These are phyloP conservation scores for Crotalus adamanteus DNA, from an alignment of 2,797 vertebrate species.

Conservation along the genomic window DNA sequence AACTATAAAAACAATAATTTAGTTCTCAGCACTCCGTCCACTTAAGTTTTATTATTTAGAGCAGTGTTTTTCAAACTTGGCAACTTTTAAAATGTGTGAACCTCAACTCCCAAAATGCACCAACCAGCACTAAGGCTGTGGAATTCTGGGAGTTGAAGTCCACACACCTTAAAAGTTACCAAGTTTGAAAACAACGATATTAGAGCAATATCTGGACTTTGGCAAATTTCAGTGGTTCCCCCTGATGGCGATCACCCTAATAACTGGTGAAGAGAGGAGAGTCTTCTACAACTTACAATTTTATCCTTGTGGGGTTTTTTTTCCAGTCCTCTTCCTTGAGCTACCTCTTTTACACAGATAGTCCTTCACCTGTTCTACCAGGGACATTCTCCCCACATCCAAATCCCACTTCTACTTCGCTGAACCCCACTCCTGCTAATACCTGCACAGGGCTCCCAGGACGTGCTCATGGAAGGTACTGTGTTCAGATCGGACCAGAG, in stretches of 20 bases:
- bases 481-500: constrained; percentile 80
- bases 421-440: constrained; percentile 25
- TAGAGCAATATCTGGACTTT: background rate
- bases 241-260: background rate
- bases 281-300: background rate
- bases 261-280: background rate
- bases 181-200: background rate
- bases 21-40: background rate
- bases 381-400: background rate
- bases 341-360: background rate
- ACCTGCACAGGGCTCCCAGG: constrained; percentile 88
- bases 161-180: background rate
- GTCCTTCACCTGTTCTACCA: no score
- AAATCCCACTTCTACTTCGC: background rate
- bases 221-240: background rate
- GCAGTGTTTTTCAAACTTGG: background rate
- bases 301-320: background rate
- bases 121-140: background rate
- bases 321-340: background rate
- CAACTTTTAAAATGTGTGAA: background rate
- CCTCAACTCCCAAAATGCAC: background rate
- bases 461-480: constrained; percentile 87
- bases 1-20: background rate
- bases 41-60: background rate
- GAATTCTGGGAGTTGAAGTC: background rate